Evolutionary conservation across 2,888 invertebrate genomes (phyloP), one percentile per base, ranked within the genome.

Genomic region (Mechanitis mazaeus): DNA sequence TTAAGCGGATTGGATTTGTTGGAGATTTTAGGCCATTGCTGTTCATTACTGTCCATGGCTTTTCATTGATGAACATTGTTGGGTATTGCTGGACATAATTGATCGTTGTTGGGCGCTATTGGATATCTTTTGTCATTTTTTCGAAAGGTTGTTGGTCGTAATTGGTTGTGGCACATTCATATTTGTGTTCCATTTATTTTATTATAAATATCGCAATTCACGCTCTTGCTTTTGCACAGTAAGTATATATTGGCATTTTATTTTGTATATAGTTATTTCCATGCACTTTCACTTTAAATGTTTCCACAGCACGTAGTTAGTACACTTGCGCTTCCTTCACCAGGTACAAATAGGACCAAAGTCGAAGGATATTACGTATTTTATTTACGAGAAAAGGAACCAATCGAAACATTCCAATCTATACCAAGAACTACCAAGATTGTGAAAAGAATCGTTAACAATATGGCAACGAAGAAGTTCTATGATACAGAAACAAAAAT

Each of bases 281-380:
- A 20, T 38, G 55, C 55, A 55, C 55, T n/a, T n/a, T 35, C 35
- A 35, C 35, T 35, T 3, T 35, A 35, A 35, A 38, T 20, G 55
- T 42, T 38, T 38, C 31, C n/a, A 42, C 47, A 50, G 31, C 42
- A 42, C 42, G 42, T 47, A 33, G 38, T 28, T 28, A 59, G 59
- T 68, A 68, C 60, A 65, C 67, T 63, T 64, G 33, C 56, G 47
- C 58, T 45, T 63, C 45, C 59, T 60, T 59, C 45, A 58, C 66
- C 42, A 67, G 65, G 62, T 66, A 69, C 72, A 3, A 61, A 59
- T 28, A 57, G 42, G 45, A 64, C 56, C 2, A 46, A 64, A 53
- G 38, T 59, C 6, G 55, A 59, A 47, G 63, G 28, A 7, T 54
- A 45, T 45, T 63, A 61, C 33, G 55, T 58, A 20, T 67, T 62